These are phyloP conservation scores for Platyrinchus mystaceus DNA, from an alignment of 2,797 vertebrate species.

Conservation along the genomic window DNA sequence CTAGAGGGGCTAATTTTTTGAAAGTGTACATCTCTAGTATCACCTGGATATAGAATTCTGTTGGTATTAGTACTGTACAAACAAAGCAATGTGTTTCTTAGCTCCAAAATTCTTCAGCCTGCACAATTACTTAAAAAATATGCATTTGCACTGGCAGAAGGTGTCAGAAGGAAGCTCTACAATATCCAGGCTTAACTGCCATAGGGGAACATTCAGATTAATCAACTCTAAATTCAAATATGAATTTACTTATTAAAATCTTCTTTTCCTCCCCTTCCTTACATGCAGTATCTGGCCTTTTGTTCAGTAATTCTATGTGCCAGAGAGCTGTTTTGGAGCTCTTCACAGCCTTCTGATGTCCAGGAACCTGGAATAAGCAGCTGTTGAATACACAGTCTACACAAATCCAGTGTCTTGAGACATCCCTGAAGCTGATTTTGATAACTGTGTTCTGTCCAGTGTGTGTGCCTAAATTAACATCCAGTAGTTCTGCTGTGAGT, in stretches of 20 bases:
- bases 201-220: neutral
- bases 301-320: neutral
- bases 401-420: neutral
- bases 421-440: neutral
- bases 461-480: neutral
- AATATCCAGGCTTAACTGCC: neutral
- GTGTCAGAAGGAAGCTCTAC: neutral
- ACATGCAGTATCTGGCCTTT: neutral
- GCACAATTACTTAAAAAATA: neutral
- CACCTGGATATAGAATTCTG: neutral
- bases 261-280: neutral
- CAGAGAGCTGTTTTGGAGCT: neutral
- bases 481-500: neutral
- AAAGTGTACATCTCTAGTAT: neutral
- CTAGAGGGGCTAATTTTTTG: neutral
- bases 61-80: neutral
- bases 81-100: neutral
- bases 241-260: neutral
- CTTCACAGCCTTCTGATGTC: neutral
- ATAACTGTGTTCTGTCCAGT: neutral
- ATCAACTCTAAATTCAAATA: neutral
- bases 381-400: neutral
- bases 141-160: neutral
- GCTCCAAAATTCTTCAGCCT: neutral
- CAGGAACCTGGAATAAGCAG: neutral